A percentile compares a stretch with the other conserved stretches of the same genome.
Conservation (phyloP, 92 coral and sea anemone species). For the Phymanthus crucifer region DNA sequence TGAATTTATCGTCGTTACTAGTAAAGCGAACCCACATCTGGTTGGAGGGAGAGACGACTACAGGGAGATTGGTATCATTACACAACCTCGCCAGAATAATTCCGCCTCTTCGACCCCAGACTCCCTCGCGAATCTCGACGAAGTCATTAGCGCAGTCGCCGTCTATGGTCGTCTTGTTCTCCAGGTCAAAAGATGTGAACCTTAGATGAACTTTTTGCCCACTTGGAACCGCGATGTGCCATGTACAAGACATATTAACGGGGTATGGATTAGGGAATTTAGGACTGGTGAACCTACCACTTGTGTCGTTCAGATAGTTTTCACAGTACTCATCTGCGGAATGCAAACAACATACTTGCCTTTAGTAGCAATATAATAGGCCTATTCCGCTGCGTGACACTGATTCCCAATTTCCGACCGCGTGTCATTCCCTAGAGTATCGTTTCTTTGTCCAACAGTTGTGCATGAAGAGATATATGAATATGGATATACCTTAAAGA, state of each 20-base stretch:
- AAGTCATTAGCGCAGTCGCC: constrained; percentile 35
- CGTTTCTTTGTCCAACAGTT: no score
- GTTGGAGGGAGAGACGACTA: constrained; percentile 61
- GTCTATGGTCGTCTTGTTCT: constrained; percentile 7
- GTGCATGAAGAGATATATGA: neutral
- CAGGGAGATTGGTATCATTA: constrained; percentile 39
- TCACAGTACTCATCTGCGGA: constrained; percentile 10
- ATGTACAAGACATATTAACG: constrained; percentile 5
- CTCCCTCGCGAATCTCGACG: constrained; percentile 51
- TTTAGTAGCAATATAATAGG: no score
- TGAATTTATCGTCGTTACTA: constrained; percentile 1
- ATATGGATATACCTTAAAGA: no score
- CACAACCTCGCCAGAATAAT: constrained; percentile 50
- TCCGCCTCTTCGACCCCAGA: constrained; percentile 26
- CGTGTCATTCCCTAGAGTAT: no score
- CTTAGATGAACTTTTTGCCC: constrained; percentile 15
- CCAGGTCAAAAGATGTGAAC: constrained; percentile 16
- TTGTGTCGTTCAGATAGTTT: constrained; percentile 19
- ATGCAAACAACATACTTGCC: no score
- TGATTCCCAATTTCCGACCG: no score
- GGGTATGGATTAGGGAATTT: constrained; percentile 18
- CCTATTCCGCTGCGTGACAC: no score
- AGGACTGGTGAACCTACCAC: constrained; percentile 25
- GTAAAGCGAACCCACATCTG: constrained; percentile 57
- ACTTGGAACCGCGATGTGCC: constrained; percentile 24